Evolutionary conservation across 2,888 invertebrate species (phyloP).

Genomic region (Scelioninae gen. 1): DNA sequence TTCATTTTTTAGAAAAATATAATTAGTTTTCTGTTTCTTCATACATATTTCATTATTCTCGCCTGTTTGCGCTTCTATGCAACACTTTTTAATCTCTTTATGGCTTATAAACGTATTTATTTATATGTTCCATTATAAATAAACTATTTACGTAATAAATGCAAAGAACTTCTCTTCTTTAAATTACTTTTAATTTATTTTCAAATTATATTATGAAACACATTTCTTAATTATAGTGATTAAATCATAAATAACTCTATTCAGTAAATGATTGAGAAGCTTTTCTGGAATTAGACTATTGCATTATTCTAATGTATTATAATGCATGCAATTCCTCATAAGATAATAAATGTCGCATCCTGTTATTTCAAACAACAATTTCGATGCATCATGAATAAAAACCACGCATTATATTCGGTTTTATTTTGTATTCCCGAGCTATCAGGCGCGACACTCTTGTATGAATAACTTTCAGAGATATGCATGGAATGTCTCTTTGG

Average conservation of each 20-base stretch:
- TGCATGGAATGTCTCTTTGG: conserved; percentile 70
- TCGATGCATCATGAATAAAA: conserved; percentile 65
- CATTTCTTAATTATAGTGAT: background rate
- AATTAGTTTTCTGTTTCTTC: conserved; percentile 21
- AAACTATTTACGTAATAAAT: background rate
- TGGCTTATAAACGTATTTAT: background rate
- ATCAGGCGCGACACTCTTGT: conserved; percentile 59
- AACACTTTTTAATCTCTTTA: background rate
- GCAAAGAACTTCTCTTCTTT: background rate
- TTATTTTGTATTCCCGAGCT: conserved; percentile 66
- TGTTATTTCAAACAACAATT: conserved; percentile 58
- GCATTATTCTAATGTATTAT: conserved; percentile 51
- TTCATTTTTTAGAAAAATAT: conserved; percentile 44
- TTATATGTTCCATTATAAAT: background rate
- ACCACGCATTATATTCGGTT: conserved; percentile 59
- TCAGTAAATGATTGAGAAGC: conserved; percentile 8
- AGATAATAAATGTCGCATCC: conserved; percentile 61
- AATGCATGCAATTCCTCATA: conserved; percentile 47
- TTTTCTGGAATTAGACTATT: conserved; percentile 40
- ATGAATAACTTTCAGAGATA: conserved; percentile 67
- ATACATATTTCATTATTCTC: conserved; percentile 15
- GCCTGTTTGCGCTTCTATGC: conserved; percentile 1
- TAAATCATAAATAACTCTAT: conserved; percentile 16
- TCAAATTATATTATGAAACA: background rate
- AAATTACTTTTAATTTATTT: background rate